Base-by-base conservation (phyloP, 2,888 invertebrate genomes). In the Seira sanloemensis region DNA sequence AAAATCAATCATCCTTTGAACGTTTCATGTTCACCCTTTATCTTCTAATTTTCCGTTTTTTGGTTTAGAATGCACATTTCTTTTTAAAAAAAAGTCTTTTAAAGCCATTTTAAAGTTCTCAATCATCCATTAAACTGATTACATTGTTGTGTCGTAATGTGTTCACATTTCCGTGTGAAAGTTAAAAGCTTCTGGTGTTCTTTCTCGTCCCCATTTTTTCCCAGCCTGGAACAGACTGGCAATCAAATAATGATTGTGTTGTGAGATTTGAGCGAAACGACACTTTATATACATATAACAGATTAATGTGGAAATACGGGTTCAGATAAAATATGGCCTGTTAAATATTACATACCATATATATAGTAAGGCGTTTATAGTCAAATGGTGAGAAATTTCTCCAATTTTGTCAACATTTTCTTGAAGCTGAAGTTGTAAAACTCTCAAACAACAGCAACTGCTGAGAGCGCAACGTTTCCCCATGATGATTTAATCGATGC, bases 401-500 rank as follows among this genome's bases (percentile, higher is more conserved):
- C n/a, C n/a, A n/a, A n/a, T n/a, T n/a, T n/a, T 12, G 37, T 37
- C 12, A 58, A n/a, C 58, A 4, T 58, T 58, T 18, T 58, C n/a
- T 58, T 58, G 16, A n/a, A n/a, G n/a, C 16, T 18, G n/a, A 58
- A 58, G n/a, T 58, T 58, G 5, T 7, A 58, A 7, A 58, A 58
- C 58, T 58, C 37, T 58, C 23, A n/a, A 58, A 18, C 50, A 18
- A 54, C 62, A 74, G 50, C 81, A 81, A 81, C 75, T 81, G 81
- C 19, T 81, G 27, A 66, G 25, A n/a, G n/a, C n/a, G n/a, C n/a
- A n/a, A 50, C 37, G 37, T 58, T 76, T 74, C 76, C 76, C 50
- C 72, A 77, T 83, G 78, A 83, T 78, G 83, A 83, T 78, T 83
- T 83, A 83, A 83, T 83, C 83, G 83, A 77, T 78, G 83, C 73